These are phyloP conservation scores for Chrysolina oricalcia DNA, from an alignment of 2,888 invertebrate species.

Conservation along the genomic window DNA sequence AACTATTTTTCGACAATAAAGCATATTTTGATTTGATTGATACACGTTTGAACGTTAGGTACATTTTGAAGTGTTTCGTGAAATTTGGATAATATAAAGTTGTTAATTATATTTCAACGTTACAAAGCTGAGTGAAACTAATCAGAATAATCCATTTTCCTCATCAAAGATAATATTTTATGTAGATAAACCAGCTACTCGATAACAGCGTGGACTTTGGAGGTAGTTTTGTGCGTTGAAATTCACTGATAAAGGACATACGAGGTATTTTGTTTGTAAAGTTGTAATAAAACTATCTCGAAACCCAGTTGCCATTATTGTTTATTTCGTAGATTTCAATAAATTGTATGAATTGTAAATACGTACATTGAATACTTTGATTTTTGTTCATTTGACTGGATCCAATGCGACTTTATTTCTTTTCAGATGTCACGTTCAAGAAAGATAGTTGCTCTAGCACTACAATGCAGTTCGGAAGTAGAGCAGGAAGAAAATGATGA, in stretches of 20 bases:
- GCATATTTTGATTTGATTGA: too few relatives aligned
- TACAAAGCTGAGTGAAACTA: background rate
- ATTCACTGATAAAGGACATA: background rate
- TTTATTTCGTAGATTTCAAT: background rate
- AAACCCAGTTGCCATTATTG: background rate
- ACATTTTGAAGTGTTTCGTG: background rate
- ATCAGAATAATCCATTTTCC: background rate
- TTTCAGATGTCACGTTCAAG: background rate
- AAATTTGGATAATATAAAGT: background rate
- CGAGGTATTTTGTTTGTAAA: background rate
- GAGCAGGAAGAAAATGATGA: background rate
- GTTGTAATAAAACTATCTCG: background rate
- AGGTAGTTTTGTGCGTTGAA: constrained; percentile 7
- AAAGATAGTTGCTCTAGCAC: constrained; percentile 5
- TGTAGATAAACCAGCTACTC: background rate
- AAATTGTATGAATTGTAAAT: background rate
- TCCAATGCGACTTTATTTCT: background rate
- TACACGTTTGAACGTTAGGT: background rate
- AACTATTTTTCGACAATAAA: too few relatives aligned
- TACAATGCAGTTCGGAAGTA: constrained; percentile 4
- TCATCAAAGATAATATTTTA: background rate
- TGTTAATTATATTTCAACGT: background rate
- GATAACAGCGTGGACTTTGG: background rate
- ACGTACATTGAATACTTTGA: constrained; percentile 1
- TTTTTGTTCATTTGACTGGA: background rate